Conservation (phyloP, 2,888 invertebrate genomes). For the Bibio marci region DNA sequence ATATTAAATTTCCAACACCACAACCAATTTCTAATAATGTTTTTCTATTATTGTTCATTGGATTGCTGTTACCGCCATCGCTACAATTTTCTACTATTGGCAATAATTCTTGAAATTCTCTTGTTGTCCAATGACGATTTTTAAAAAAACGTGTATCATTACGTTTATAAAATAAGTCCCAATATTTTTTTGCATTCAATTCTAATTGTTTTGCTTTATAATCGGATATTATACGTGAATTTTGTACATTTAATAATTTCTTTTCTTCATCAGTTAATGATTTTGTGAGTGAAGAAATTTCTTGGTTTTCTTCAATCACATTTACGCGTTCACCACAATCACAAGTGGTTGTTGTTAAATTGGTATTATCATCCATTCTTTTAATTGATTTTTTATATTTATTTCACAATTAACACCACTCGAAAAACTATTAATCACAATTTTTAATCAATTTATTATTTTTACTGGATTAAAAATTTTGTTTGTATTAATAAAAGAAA, state of each 20-base stretch:
- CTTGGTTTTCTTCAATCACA: too few relatives aligned
- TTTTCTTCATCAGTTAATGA: slow-evolving; percentile 37
- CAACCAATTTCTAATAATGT: slow-evolving; percentile 74
- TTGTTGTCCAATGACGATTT: slow-evolving; percentile 90
- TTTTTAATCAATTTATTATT: too few relatives aligned
- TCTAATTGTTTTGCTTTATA: slow-evolving; percentile 65
- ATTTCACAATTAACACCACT: too few relatives aligned
- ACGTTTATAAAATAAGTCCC: slow-evolving; percentile 94
- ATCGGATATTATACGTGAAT: slow-evolving; percentile 48
- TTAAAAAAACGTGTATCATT: slow-evolving; percentile 88
- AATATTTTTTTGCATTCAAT: slow-evolving; percentile 67
- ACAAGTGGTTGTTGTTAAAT: too few relatives aligned
- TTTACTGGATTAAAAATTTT: too few relatives aligned
- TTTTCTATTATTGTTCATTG: slow-evolving; percentile 22
- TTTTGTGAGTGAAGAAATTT: too few relatives aligned
- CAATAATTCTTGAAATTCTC: slow-evolving; percentile 77
- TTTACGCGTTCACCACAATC: too few relatives aligned
- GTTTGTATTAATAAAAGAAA: too few relatives aligned
- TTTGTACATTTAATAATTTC: slow-evolving; percentile 45
- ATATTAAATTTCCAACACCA: slow-evolving; percentile 94
- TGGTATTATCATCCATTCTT: too few relatives aligned
- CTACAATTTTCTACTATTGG: slow-evolving; percentile 18
- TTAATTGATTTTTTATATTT: too few relatives aligned
- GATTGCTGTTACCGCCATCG: slow-evolving; percentile 27
- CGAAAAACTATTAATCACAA: too few relatives aligned